Percentiles rank a stretch among this genome's conserved stretches.
These are phyloP conservation scores for Oreonectes daqikongensis DNA, from an alignment of 2,797 vertebrate species.

Conservation along the genomic window DNA sequence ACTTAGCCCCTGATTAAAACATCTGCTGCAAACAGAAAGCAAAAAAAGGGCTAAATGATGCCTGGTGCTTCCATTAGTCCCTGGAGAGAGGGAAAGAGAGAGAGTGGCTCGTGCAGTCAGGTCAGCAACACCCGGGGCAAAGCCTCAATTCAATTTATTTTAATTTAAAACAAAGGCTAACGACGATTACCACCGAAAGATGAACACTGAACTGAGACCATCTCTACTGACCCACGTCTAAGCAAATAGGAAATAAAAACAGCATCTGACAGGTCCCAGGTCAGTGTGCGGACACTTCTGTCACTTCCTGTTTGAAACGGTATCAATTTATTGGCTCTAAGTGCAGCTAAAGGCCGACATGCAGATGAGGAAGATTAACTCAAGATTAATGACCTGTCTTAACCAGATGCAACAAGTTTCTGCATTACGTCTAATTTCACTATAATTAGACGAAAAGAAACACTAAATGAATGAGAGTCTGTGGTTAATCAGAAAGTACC, in stretches of 20 bases:
- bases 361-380: background rate
- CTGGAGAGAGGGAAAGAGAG: conserved; percentile 51
- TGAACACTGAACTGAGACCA: background rate
- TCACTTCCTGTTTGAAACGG: background rate
- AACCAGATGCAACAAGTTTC: background rate
- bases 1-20: conserved; percentile 72
- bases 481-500: too few species aligned
- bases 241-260: background rate
- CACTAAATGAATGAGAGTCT: background rate
- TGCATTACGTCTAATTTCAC: background rate
- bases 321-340: background rate
- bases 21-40: conserved; percentile 59
- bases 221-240: background rate
- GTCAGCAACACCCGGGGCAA: background rate
- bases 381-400: background rate
- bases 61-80: conserved; percentile 70
- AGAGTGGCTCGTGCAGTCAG: background rate
- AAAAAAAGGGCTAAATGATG: conserved; percentile 54
- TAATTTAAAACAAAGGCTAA: conserved; percentile 77
- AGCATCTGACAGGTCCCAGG: background rate
- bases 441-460: background rate
- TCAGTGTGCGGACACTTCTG: background rate
- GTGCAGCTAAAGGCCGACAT: background rate
- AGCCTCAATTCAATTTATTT: conserved; percentile 67
- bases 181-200: conserved; percentile 49